A percentile compares a stretch with the other conserved stretches of the same genome.
These are phyloP conservation scores for Leuciscus idus DNA, from an alignment of 2,113 vertebrate species.

Conservation along the genomic window DNA sequence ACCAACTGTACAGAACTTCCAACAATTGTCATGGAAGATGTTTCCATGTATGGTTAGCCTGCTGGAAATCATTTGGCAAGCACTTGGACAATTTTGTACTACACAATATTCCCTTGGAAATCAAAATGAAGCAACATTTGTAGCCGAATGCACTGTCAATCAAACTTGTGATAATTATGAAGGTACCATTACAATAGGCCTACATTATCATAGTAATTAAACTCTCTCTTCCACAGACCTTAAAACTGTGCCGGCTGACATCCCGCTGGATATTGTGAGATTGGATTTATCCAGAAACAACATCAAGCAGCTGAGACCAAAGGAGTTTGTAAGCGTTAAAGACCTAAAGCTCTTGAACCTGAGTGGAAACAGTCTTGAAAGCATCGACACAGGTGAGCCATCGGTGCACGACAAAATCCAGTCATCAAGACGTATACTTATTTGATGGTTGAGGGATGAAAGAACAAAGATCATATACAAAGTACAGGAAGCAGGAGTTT, in stretches of 20 bases:
- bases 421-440: background rate
- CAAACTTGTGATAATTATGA: background rate
- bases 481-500: background rate
- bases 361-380: constrained; percentile 85
- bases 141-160: background rate
- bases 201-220: background rate
- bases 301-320: constrained; percentile 87
- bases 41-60: constrained; percentile 42
- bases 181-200: background rate
- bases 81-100: background rate
- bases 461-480: background rate
- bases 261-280: constrained; percentile 88
- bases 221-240: constrained; percentile 75
- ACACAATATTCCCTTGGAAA: background rate
- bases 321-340: constrained; percentile 86
- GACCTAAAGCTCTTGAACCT: constrained; percentile 92
- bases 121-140: background rate
- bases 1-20: constrained; percentile 6
- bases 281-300: constrained; percentile 91
- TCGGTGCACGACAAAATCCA: background rate
- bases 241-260: constrained; percentile 85
- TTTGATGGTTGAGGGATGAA: background rate
- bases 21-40: constrained; percentile 29
- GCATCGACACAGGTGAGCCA: constrained; percentile 87
- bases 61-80: constrained; percentile 29